Percentiles rank a stretch among this genome's conserved stretches.
These are phyloP conservation scores for Anthopleura xanthogrammica DNA, from an alignment of 92 coral and sea anemone species.

Conservation along the genomic window DNA sequence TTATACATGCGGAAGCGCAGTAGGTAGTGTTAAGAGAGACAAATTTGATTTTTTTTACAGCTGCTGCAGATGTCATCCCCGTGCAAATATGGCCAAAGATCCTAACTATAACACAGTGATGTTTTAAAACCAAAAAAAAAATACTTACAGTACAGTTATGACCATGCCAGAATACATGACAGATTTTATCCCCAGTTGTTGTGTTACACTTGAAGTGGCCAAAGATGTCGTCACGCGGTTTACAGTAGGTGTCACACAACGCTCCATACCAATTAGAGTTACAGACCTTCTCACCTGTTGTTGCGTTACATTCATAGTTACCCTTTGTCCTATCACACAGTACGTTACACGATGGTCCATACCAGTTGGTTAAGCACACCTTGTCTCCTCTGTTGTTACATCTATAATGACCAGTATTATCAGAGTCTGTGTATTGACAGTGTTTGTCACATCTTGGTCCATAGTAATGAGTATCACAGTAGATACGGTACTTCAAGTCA, in stretches of 20 bases:
- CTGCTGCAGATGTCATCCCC: no score
- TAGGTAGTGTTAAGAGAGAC: no score
- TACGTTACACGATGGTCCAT: background rate
- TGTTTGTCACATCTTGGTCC: slow-evolving; percentile 44
- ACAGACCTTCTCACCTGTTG: no score
- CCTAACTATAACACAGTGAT: no score
- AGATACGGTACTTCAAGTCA: slow-evolving; percentile 6
- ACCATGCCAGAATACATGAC: slow-evolving; percentile 54
- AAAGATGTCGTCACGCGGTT: background rate
- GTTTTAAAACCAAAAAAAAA: no score
- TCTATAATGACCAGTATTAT: slow-evolving; percentile 36
- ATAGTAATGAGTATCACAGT: slow-evolving; percentile 41
- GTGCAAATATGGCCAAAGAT: no score
- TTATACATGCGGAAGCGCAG: no score
- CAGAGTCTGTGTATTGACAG: slow-evolving; percentile 42
- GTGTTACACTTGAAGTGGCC: slow-evolving; percentile 23
- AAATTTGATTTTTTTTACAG: no score
- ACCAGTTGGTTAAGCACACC: slow-evolving; percentile 19
- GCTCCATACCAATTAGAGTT: no score
- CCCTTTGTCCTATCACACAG: no score
- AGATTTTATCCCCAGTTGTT: slow-evolving; percentile 28
- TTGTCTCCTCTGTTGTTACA: slow-evolving; percentile 43
- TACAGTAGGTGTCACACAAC: background rate
- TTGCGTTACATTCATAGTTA: no score
- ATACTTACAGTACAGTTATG: no score